Conservation (phyloP, 2,113 vertebrate genomes). For the Nansenia antarctica region DNA sequence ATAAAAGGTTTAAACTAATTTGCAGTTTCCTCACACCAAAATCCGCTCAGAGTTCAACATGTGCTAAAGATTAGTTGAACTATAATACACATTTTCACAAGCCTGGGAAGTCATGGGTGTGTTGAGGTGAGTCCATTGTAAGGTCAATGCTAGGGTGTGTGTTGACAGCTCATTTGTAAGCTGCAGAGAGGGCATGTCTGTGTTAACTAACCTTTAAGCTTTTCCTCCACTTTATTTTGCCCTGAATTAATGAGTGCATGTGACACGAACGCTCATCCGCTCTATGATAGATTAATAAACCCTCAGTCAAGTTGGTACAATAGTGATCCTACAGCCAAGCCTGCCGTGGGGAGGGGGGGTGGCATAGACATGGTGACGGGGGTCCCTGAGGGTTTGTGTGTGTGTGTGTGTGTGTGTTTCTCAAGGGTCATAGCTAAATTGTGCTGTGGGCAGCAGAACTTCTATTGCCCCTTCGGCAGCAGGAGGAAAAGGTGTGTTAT, state of each 20-base stretch:
- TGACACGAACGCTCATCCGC: background rate
- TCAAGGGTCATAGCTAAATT: slow-evolving; percentile 45
- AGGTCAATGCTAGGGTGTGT: background rate
- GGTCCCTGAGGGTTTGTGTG: slow-evolving; percentile 16
- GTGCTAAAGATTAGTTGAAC: too few species aligned
- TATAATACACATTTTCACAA: too few species aligned
- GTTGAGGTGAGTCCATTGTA: too few species aligned
- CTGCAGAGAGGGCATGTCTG: background rate
- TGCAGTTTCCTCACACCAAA: too few species aligned
- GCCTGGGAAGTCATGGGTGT: too few species aligned
- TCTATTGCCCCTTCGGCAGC: slow-evolving; percentile 18
- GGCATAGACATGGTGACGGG: slow-evolving; percentile 44
- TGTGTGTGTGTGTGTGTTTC: background rate
- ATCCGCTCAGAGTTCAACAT: too few species aligned
- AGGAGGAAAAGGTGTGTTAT: slow-evolving; percentile 14
- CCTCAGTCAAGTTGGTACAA: too few species aligned
- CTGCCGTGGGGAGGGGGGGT: slow-evolving; percentile 9
- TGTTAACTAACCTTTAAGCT: slow-evolving; percentile 4
- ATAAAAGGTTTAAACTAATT: too few species aligned
- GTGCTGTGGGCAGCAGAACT: slow-evolving; percentile 60
- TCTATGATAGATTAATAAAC: too few species aligned
- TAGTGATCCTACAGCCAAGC: background rate
- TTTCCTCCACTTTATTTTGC: background rate
- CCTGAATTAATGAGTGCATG: background rate
- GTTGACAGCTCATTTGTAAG: slow-evolving; percentile 9